phyloP scores from a whole-genome alignment of 2,888 invertebrate genomes.

The Bedellia somnulentella region DNA sequence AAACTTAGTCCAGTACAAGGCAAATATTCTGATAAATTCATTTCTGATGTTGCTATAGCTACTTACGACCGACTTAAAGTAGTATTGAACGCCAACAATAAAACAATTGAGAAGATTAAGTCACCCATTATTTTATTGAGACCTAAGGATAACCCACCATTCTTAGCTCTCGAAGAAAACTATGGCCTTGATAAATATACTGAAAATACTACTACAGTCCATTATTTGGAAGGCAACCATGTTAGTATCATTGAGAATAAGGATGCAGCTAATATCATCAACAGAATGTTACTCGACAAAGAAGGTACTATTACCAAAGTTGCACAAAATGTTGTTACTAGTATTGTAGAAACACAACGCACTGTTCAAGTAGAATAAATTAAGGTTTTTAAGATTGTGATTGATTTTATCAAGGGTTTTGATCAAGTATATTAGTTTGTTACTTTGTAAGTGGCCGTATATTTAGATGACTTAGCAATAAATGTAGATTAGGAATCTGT shows the following conservation, averaged over 20 bases:
- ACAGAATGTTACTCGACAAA: slow-evolving; percentile 35
- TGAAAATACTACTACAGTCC: slow-evolving; percentile 57
- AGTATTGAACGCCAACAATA: slow-evolving; percentile 41
- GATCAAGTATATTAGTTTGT: neutral
- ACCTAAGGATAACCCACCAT: slow-evolving; percentile 58
- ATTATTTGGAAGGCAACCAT: slow-evolving; percentile 74
- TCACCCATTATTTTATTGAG: slow-evolving; percentile 65
- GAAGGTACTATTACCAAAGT: slow-evolving; percentile 22
- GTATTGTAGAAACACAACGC: slow-evolving; percentile 34
- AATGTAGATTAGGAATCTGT: slow-evolving; percentile 11
- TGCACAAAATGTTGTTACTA: slow-evolving; percentile 28
- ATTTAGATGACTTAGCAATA: neutral
- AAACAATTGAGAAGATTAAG: slow-evolving; percentile 46
- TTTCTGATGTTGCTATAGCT: slow-evolving; percentile 17
- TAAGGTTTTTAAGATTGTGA: neutral
- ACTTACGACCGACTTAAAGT: slow-evolving; percentile 59
- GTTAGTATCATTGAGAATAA: slow-evolving; percentile 68
- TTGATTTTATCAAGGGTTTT: neutral
- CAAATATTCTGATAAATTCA: slow-evolving; percentile 30
- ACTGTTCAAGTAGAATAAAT: slow-evolving; percentile 16
- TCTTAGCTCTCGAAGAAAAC: slow-evolving; percentile 62
- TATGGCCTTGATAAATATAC: slow-evolving; percentile 66
- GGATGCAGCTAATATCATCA: slow-evolving; percentile 65
- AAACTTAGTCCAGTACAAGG: slow-evolving; percentile 31
- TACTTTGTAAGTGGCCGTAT: slow-evolving; percentile 2